phyloP scores from a whole-genome alignment of 2,113 vertebrate genomes.

The Tragulus kanchil region DNA sequence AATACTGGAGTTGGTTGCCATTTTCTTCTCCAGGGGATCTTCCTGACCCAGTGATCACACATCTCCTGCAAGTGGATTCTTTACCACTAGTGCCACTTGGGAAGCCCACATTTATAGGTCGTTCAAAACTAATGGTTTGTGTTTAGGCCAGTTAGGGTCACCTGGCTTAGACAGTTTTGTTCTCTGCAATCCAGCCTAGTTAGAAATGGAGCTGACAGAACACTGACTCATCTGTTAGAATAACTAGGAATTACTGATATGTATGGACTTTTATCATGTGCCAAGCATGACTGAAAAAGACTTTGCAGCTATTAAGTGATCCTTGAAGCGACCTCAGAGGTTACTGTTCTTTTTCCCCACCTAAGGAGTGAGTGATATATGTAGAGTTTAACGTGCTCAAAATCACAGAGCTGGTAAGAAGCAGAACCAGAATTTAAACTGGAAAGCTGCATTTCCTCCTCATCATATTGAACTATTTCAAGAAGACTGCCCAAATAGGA shows the following conservation, averaged over 20 bases:
- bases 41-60: background rate
- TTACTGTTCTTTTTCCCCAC: background rate
- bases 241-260: background rate
- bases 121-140: background rate
- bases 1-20: background rate
- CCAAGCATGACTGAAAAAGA: background rate
- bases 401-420: conserved; percentile 4
- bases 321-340: background rate
- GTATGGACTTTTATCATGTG: conserved; percentile 27
- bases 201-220: background rate
- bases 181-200: background rate
- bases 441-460: background rate
- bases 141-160: background rate
- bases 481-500: conserved; percentile 44
- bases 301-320: conserved; percentile 3
- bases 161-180: accelerated
- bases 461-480: background rate
- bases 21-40: background rate
- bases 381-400: conserved; percentile 50
- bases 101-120: background rate
- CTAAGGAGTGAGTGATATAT: conserved; percentile 44
- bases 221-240: background rate
- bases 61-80: background rate
- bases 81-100: background rate
- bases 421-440: conserved; percentile 18